A percentile compares a stretch with the other conserved stretches of the same genome.
Evolutionary conservation across 2,113 vertebrate species (phyloP).

Genomic region (Petromus typicus): DNA sequence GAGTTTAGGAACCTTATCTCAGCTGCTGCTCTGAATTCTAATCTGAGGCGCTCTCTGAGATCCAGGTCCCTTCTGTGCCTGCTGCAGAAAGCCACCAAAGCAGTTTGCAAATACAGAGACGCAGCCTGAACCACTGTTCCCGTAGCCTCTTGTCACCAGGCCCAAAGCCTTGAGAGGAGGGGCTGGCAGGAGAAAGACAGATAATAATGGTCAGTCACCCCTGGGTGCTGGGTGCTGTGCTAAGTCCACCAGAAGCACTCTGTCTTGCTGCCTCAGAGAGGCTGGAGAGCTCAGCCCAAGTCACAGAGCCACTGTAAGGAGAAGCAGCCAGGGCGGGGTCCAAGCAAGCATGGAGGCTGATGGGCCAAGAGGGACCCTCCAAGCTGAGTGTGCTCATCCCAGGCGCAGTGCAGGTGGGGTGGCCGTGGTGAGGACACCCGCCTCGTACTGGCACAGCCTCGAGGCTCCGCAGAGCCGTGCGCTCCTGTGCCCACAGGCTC

Average conservation of each 20-base stretch:
- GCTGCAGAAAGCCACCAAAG: neutral
- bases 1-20: neutral
- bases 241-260: neutral
- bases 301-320: neutral
- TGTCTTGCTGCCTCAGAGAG: neutral
- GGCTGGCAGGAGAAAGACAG: neutral
- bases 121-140: rapidly evolving
- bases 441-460: neutral
- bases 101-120: neutral
- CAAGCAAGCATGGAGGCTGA: too few species aligned
- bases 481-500: too few species aligned
- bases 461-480: neutral
- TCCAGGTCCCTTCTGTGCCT: neutral
- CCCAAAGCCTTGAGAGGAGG: neutral
- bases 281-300: neutral
- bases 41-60: neutral
- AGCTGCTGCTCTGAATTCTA: conserved; percentile 36
- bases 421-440: too few species aligned
- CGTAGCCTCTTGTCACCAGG: rapidly evolving
- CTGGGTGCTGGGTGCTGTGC: rapidly evolving
- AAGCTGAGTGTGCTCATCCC: neutral
- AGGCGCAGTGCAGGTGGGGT: neutral
- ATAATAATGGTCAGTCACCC: neutral
- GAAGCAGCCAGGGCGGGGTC: neutral
- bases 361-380: too few species aligned